Percentiles rank a stretch among this genome's conserved stretches.
Conservation (phyloP, 2,797 vertebrate genomes). For the Hydrophis major region DNA sequence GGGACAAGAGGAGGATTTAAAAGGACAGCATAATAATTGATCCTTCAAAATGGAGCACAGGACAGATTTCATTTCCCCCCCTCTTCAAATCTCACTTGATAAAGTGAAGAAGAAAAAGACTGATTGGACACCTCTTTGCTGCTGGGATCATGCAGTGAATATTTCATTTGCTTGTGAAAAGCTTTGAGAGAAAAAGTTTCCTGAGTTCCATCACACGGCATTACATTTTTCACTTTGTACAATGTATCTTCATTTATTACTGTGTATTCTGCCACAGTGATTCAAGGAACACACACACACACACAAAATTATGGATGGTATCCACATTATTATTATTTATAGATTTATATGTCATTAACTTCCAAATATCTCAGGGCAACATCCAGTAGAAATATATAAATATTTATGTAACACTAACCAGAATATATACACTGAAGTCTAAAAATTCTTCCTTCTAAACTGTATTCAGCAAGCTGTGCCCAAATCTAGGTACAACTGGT, state of each 20-base stretch:
- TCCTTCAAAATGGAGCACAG: slow-evolving; percentile 26
- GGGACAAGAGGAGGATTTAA: slow-evolving; percentile 21
- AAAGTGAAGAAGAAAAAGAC: slow-evolving; percentile 32
- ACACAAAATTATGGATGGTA: neutral
- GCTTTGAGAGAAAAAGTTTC: neutral
- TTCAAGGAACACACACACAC: neutral
- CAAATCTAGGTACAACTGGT: neutral
- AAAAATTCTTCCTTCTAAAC: neutral
- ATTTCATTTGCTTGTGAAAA: slow-evolving; percentile 43
- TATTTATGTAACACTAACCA: neutral
- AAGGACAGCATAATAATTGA: slow-evolving; percentile 36
- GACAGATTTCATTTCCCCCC: slow-evolving; percentile 24
- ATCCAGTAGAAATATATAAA: neutral
- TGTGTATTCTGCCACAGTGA: slow-evolving; percentile 24
- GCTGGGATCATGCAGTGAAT: slow-evolving; percentile 28
- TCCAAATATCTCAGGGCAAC: neutral
- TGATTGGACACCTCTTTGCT: slow-evolving; percentile 34
- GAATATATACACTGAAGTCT: neutral
- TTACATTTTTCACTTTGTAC: slow-evolving; percentile 10
- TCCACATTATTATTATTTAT: neutral
- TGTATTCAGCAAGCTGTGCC: neutral
- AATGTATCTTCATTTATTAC: neutral
- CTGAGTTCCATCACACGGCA: neutral
- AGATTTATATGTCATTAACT: neutral
- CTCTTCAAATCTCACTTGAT: slow-evolving; percentile 47